Conservation (phyloP, 2,797 vertebrate genomes). For the Ambastaia sidthimunki region DNA sequence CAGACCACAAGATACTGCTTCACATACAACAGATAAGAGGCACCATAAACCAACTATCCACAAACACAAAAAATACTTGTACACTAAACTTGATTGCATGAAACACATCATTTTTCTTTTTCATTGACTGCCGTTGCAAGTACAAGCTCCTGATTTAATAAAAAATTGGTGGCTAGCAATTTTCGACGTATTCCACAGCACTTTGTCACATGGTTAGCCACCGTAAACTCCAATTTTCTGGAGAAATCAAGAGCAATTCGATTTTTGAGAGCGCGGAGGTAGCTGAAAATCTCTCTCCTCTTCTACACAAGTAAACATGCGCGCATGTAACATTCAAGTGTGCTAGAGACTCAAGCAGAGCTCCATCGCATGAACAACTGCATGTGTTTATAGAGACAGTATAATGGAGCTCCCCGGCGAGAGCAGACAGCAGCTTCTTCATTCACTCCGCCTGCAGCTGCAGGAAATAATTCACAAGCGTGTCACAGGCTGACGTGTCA, state of each 20-base stretch:
- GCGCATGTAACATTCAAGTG: background rate
- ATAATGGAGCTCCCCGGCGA: constrained; percentile 43
- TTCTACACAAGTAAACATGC: constrained; percentile 26
- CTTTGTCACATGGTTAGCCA: constrained; percentile 39
- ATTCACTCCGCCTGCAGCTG: constrained; percentile 48
- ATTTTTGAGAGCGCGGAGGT: constrained; percentile 17
- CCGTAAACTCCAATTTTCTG: constrained; percentile 25
- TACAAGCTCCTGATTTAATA: constrained; percentile 24
- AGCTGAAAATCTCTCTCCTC: constrained; percentile 18
- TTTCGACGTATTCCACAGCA: constrained; percentile 13
- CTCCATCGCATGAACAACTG: constrained; percentile 26
- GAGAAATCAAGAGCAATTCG: constrained; percentile 44
- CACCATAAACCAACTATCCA: constrained; percentile 12
- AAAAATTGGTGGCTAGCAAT: constrained; percentile 5
- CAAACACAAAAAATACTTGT: constrained; percentile 32
- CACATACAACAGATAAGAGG: constrained; percentile 60
- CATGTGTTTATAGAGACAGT: constrained; percentile 48
- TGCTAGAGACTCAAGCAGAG: constrained; percentile 20
- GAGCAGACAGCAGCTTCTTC: constrained; percentile 20
- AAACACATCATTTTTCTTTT: background rate
- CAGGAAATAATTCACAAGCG: constrained; percentile 62
- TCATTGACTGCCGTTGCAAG: background rate
- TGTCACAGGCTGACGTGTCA: constrained; percentile 61
- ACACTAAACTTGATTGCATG: background rate
- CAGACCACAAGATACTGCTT: constrained; percentile 62